Evolutionary conservation across 2,113 vertebrate genomes (phyloP).

Genomic region (Herpetotheres cachinnans): DNA sequence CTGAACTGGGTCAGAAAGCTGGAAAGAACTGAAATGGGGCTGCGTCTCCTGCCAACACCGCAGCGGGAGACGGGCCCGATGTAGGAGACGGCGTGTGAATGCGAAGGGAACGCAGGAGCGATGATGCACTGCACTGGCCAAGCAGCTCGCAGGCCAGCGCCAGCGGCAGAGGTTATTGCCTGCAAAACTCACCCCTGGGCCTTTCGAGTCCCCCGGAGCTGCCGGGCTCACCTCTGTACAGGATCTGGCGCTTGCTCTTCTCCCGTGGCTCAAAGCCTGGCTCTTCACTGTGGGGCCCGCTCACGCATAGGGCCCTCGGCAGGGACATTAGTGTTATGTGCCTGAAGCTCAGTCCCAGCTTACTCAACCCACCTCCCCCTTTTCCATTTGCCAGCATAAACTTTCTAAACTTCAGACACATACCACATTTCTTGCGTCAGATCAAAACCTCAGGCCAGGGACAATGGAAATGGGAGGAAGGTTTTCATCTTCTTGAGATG

Average conservation of each 20-base stretch:
- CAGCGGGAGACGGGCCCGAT: neutral
- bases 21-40: neutral
- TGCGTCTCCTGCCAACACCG: neutral
- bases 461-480: slow-evolving; percentile 42
- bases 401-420: slow-evolving; percentile 44
- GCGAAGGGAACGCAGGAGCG: neutral
- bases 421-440: slow-evolving; percentile 19
- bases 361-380: slow-evolving; percentile 39
- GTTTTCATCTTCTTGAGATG: slow-evolving; percentile 61
- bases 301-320: neutral
- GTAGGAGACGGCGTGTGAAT: neutral
- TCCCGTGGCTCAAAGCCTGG: neutral
- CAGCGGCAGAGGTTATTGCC: neutral
- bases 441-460: slow-evolving; percentile 43
- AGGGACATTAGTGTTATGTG: neutral
- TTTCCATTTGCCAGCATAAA: slow-evolving; percentile 44
- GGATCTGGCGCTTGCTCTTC: neutral
- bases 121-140: neutral
- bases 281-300: neutral
- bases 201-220: neutral
- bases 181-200: neutral
- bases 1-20: slow-evolving; percentile 6
- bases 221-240: neutral
- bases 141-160: neutral
- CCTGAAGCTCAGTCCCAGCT: slow-evolving; percentile 30